phyloP scores from a whole-genome alignment of 2,113 vertebrate species.

The Cromileptes altivelis region DNA sequence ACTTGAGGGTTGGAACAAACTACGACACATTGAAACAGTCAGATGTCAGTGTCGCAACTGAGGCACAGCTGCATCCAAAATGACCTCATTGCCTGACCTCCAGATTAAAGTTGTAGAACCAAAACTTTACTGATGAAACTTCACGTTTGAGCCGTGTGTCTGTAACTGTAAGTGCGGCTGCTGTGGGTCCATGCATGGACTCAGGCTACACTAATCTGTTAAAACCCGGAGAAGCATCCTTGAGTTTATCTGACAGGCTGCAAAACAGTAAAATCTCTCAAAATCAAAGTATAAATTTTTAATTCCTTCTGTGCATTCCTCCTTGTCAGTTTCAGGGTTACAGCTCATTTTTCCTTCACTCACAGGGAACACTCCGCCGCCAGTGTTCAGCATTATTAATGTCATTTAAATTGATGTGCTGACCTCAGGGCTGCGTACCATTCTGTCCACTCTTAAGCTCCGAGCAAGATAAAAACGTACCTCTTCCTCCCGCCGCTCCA shows the following conservation, averaged over 20 bases:
- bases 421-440: background rate
- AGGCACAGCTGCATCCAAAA: too few relatives aligned
- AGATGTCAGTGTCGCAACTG: too few relatives aligned
- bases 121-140: too few relatives aligned
- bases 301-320: background rate
- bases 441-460: background rate
- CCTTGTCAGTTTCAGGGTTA: background rate
- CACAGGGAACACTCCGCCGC: background rate
- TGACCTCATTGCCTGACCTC: too few relatives aligned
- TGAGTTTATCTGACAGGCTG: background rate
- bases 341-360: background rate
- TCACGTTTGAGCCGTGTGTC: too few relatives aligned
- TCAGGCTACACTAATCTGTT: too few relatives aligned
- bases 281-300: background rate
- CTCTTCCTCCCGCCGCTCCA: background rate
- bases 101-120: too few relatives aligned
- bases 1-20: too few relatives aligned
- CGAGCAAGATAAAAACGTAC: background rate
- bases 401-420: background rate
- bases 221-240: background rate
- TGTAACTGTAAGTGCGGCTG: too few relatives aligned
- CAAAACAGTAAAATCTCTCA: background rate
- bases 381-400: constrained; percentile 5
- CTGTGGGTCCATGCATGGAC: too few relatives aligned
- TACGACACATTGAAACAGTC: too few relatives aligned